Evolutionary conservation across 2,888 invertebrate species (phyloP).

Genomic region (Rhingia campestris): DNA sequence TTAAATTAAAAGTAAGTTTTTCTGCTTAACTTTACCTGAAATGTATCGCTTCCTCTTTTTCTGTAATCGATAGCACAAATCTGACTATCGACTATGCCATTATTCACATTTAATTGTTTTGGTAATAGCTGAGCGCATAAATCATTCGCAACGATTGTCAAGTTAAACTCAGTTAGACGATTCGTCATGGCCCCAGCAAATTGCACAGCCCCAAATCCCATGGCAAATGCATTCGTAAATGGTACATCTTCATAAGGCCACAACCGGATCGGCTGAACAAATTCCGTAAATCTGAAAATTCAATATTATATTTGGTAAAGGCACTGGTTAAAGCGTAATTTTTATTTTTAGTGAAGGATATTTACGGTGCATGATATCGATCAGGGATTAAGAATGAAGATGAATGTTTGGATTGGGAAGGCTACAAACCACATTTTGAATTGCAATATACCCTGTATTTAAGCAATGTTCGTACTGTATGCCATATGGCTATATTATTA

Average conservation of each 20-base stretch:
- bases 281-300: conserved; percentile 77
- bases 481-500: too few species aligned
- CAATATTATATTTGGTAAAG: too few species aligned
- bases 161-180: conserved; percentile 79
- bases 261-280: conserved; percentile 85
- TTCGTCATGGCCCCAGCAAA: conserved; percentile 81
- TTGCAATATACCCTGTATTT: too few species aligned
- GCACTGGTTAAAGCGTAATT: too few species aligned
- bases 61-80: conserved; percentile 80
- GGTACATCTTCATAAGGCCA: conserved; percentile 81
- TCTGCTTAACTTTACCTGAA: conserved; percentile 76
- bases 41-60: conserved; percentile 79
- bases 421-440: too few species aligned
- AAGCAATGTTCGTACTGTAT: too few species aligned
- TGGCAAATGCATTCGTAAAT: conserved; percentile 84
- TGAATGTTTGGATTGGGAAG: too few species aligned
- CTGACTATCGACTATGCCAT: conserved; percentile 79
- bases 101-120: conserved; percentile 75
- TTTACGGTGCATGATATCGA: too few species aligned
- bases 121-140: conserved; percentile 79
- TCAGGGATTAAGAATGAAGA: too few species aligned
- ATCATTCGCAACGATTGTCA: conserved; percentile 79
- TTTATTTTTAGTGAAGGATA: too few species aligned
- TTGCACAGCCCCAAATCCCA: conserved; percentile 85
- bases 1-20: neutral